These are phyloP conservation scores for Thera obeliscata DNA, from an alignment of 2,888 invertebrate species.

Conservation along the genomic window DNA sequence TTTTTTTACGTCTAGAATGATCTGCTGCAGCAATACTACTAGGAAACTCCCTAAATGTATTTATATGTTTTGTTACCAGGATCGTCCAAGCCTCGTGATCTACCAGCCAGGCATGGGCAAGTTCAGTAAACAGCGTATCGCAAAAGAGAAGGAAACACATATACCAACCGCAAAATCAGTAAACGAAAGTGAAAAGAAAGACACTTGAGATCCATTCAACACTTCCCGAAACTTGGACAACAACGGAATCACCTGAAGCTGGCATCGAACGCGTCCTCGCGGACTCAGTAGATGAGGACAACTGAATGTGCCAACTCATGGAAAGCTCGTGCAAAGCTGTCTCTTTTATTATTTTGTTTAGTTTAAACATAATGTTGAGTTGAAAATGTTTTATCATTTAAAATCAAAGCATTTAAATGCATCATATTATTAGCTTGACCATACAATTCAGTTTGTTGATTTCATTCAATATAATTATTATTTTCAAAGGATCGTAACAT, in stretches of 20 bases:
- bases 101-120: slow-evolving; percentile 96
- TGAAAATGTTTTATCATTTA: slow-evolving; percentile 56
- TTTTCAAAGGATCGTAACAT: slow-evolving; percentile 45
- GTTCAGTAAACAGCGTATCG: slow-evolving; percentile 87
- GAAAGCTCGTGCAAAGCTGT: slow-evolving; percentile 70
- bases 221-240: slow-evolving; percentile 75
- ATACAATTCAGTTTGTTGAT: slow-evolving; percentile 78
- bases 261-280: slow-evolving; percentile 73
- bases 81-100: slow-evolving; percentile 94
- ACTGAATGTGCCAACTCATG: slow-evolving; percentile 73
- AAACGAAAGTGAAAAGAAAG: slow-evolving; percentile 79
- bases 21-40: background rate
- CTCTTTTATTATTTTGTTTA: slow-evolving; percentile 67
- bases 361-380: slow-evolving; percentile 68
- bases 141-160: slow-evolving; percentile 75
- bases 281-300: slow-evolving; percentile 67
- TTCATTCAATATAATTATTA: slow-evolving; percentile 80
- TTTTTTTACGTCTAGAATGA: background rate
- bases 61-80: slow-evolving; percentile 73
- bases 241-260: slow-evolving; percentile 78
- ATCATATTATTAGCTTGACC: slow-evolving; percentile 74
- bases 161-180: slow-evolving; percentile 61
- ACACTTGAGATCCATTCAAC: slow-evolving; percentile 71
- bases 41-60: slow-evolving; percentile 1
- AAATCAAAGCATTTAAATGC: slow-evolving; percentile 63